Evolutionary conservation across 2,797 vertebrate species (phyloP).

Genomic region (Poeciliopsis presidionis): DNA sequence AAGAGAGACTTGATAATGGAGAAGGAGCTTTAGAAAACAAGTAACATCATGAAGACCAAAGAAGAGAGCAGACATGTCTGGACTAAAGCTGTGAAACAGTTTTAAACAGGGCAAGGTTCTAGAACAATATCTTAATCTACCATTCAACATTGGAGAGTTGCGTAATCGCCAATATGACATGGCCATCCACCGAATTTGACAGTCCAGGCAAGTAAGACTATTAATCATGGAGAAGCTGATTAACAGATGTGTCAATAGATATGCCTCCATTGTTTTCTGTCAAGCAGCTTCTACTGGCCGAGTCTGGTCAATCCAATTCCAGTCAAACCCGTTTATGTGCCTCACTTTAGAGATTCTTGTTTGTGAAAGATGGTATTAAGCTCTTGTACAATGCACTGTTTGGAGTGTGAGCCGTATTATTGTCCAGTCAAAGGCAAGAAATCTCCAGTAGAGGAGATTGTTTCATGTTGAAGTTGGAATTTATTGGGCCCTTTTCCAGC

Average conservation of each 20-base stretch:
- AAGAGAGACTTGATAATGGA: not conserved
- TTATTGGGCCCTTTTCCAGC: not conserved
- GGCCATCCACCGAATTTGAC: not conserved
- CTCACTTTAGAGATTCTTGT: not conserved
- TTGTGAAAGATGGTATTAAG: not conserved
- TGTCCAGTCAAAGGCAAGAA: not conserved
- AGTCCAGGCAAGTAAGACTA: not conserved
- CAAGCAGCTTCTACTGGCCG: not conserved
- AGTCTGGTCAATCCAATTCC: not conserved
- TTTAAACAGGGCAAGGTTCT: not conserved
- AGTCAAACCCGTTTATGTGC: not conserved
- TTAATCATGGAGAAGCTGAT: not conserved
- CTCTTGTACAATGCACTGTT: not conserved
- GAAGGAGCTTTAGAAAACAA: not conserved
- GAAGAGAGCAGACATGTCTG: not conserved
- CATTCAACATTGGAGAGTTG: not conserved
- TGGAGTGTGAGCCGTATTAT: not conserved
- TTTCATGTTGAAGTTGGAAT: not conserved
- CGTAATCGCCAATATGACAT: not conserved
- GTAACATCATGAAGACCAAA: not conserved
- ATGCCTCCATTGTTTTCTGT: not conserved
- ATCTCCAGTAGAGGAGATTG: not conserved
- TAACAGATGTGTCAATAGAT: not conserved
- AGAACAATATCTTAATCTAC: not conserved
- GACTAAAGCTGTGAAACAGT: not conserved